These are phyloP conservation scores for Trichonephila clavata DNA, from an alignment of 1,140 invertebrate species.

Conservation along the genomic window DNA sequence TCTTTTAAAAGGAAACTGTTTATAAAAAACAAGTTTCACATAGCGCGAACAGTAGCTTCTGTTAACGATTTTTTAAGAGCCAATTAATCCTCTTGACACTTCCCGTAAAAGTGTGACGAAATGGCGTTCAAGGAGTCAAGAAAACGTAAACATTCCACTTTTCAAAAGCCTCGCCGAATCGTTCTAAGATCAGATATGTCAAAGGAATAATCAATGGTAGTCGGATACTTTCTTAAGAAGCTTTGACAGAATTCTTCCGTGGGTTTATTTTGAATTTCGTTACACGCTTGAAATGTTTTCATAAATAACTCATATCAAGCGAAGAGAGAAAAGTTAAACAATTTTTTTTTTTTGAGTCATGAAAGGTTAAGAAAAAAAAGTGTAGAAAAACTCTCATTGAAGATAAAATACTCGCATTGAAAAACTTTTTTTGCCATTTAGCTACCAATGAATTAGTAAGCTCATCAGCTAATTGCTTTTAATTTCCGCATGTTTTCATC, in stretches of 20 bases:
- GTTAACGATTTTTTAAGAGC: constrained; percentile 42
- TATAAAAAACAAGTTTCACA: background rate
- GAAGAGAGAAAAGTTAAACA: too few species aligned
- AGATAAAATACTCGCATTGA: too few species aligned
- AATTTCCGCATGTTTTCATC: too few species aligned
- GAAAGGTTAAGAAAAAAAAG: too few species aligned
- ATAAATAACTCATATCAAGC: too few species aligned
- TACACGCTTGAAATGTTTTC: too few species aligned
- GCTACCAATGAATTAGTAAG: too few species aligned
- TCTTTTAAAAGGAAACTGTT: background rate
- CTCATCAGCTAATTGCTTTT: too few species aligned
- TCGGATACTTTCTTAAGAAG: background rate
- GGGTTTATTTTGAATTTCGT: background rate
- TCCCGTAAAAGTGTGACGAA: constrained; percentile 5
- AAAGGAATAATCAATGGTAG: background rate
- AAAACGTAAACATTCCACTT: background rate
- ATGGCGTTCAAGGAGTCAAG: background rate
- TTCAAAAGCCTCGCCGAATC: background rate
- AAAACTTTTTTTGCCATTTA: too few species aligned
- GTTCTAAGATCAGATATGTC: background rate
- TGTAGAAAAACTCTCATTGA: too few species aligned
- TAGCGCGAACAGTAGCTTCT: constrained; percentile 42
- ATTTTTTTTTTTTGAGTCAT: too few species aligned
- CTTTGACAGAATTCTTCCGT: background rate
- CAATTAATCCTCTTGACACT: constrained; percentile 45